Base-by-base conservation (phyloP, 2,888 invertebrate genomes). In the Leptopilina myrica region DNA sequence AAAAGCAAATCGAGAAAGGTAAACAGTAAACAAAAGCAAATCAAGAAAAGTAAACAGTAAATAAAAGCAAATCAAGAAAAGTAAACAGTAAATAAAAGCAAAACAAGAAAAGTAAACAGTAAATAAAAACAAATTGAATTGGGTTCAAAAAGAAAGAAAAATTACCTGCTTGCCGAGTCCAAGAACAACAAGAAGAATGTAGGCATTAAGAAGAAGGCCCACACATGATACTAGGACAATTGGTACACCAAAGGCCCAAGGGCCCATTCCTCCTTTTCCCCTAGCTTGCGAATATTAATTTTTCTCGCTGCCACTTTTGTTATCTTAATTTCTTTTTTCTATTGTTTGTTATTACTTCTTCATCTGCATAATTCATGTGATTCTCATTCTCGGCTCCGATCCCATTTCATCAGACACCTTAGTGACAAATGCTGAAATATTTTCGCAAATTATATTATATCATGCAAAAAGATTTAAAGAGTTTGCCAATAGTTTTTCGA, bases 151-250 rank as follows among this genome's bases (percentile, higher is more conserved):
- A 33, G 33, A 33, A 33, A 33, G 3, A 33, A 33, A 33, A 33
- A 0, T 83, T 81, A 90, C 91, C 89, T 90, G 89, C 84, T 91
- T 90, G 79, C 95, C 94, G 80, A 96, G 93, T 75, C 90, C 88
- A 76, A 96, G 92, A 80, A 96, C 95, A 87, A 96, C 94, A 87
- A 96, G 93, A 62, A 96, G 92, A 88, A 96, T 95, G 91, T 95
- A 96, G 76, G 93, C 94, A 92, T 96, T 96, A 89, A 96, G 94
- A 85, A 95, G 92, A 84, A 96, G 93, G 86, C 96, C 96, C 86
- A 95, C 92, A 85, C 95, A 93, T 89, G 95, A 95, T 91, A 95
- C 93, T 90, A 95, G 93, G 92, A 95, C 94, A 90, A 96, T 93
- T 88, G 95, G 93, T 87, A 95, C 93, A 91, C 94, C 94, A 87